Percentiles rank a stretch among this genome's conserved stretches.
Conservation (phyloP, 2,113 vertebrate genomes). For the Scophthalmus maximus region DNA sequence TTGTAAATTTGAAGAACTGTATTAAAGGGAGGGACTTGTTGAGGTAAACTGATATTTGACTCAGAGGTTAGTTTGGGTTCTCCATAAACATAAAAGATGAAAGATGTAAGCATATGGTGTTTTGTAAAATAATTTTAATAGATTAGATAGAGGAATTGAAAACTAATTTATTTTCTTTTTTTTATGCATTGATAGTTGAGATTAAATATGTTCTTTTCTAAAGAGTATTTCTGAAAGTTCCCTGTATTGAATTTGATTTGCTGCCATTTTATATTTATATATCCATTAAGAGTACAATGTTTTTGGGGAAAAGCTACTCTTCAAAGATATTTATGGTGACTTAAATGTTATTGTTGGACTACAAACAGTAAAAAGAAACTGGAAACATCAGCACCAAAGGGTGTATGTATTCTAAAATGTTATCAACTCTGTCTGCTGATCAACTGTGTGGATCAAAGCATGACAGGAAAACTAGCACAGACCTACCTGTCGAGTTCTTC, state of each 20-base stretch:
- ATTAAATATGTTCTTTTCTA: background rate
- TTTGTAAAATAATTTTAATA: background rate
- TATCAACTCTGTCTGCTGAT: background rate
- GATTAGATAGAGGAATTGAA: too few relatives aligned
- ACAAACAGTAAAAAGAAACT: background rate
- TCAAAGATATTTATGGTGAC: background rate
- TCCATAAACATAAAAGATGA: background rate
- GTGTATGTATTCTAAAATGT: background rate
- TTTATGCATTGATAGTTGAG: too few relatives aligned
- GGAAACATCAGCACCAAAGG: background rate
- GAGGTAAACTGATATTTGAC: background rate
- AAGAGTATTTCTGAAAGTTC: background rate
- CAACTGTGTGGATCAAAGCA: background rate
- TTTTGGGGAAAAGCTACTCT: too few relatives aligned
- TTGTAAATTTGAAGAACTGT: background rate
- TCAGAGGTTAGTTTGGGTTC: background rate
- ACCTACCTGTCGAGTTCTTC: constrained; percentile 89
- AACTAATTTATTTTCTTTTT: too few relatives aligned
- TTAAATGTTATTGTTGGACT: background rate
- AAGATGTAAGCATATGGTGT: background rate
- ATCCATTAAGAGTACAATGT: too few relatives aligned
- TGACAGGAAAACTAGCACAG: background rate
- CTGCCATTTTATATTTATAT: background rate
- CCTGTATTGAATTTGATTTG: background rate
- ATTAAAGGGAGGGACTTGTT: background rate